Evolutionary conservation across 2,888 invertebrate genomes (phyloP).

Genomic region (Prostheceraeus crozeri): DNA sequence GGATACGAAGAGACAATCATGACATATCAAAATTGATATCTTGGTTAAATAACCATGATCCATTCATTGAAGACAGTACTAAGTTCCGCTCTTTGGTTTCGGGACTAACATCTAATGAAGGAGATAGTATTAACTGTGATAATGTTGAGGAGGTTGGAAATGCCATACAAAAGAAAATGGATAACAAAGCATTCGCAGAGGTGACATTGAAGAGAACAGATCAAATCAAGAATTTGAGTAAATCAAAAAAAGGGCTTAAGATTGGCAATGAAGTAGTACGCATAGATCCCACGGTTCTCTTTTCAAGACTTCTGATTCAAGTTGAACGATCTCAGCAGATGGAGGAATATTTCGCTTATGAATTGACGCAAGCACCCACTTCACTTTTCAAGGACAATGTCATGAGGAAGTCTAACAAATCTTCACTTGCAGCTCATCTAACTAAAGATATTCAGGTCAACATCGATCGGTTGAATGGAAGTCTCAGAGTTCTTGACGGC

Average conservation of each 20-base stretch:
- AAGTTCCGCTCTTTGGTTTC: slow-evolving; percentile 18
- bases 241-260: slow-evolving; percentile 1
- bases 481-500: not conserved
- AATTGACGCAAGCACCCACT: not conserved
- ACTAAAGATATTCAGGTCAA: slow-evolving; percentile 10
- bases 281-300: slow-evolving; percentile 11
- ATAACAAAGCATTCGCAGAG: slow-evolving; percentile 11
- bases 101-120: slow-evolving; percentile 2
- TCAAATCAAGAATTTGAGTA: slow-evolving; percentile 19
- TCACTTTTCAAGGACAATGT: slow-evolving; percentile 1
- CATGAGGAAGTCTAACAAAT: slow-evolving; percentile 13
- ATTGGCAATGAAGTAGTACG: slow-evolving; percentile 9
- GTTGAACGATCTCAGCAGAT: slow-evolving; percentile 17
- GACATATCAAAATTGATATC: not conserved
- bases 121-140: slow-evolving; percentile 13
- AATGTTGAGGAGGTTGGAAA: slow-evolving; percentile 1
- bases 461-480: slow-evolving; percentile 17
- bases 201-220: slow-evolving; percentile 11
- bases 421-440: slow-evolving; percentile 5
- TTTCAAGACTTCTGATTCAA: slow-evolving; percentile 7
- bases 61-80: not conserved
- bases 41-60: slow-evolving; percentile 22
- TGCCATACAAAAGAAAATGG: slow-evolving; percentile 18
- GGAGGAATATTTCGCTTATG: slow-evolving; percentile 20
- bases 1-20: slow-evolving; percentile 4